Evolutionary conservation across 2,797 vertebrate species (phyloP).

Genomic region (Danio kyathit): DNA sequence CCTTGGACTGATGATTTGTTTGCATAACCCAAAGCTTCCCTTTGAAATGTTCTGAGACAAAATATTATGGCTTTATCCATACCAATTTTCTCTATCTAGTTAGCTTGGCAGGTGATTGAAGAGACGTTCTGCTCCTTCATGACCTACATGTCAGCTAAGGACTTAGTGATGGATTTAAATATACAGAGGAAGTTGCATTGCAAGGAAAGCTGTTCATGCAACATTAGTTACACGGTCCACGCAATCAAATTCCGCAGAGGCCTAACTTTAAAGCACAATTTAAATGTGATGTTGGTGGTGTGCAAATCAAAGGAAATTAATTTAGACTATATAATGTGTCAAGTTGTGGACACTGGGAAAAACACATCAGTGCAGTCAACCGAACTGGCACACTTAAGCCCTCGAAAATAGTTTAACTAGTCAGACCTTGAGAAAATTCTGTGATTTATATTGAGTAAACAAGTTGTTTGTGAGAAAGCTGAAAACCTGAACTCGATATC

Average conservation of each 20-base stretch:
- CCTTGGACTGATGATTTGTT: too few relatives aligned
- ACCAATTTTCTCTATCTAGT: conserved; percentile 42
- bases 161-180: conserved; percentile 52
- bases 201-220: conserved; percentile 26
- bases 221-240: conserved; percentile 29
- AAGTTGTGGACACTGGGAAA: conserved; percentile 8
- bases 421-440: not conserved
- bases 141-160: conserved; percentile 50
- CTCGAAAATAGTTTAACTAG: not conserved
- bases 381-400: not conserved
- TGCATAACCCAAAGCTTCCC: too few relatives aligned
- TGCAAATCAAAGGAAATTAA: conserved; percentile 23
- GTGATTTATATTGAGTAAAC: conserved; percentile 5
- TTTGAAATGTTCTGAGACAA: conserved; percentile 32
- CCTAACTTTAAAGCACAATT: conserved; percentile 41
- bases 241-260: conserved; percentile 27
- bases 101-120: conserved; percentile 46
- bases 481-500: conserved; percentile 7
- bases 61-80: conserved; percentile 45
- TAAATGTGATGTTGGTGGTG: conserved; percentile 31
- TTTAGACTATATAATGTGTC: conserved; percentile 24
- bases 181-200: conserved; percentile 27
- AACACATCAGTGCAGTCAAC: conserved; percentile 9
- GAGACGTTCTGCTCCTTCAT: conserved; percentile 43
- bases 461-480: conserved; percentile 25